Base-by-base conservation (phyloP, 2,888 invertebrate species). In the Aromia moschata region DNA sequence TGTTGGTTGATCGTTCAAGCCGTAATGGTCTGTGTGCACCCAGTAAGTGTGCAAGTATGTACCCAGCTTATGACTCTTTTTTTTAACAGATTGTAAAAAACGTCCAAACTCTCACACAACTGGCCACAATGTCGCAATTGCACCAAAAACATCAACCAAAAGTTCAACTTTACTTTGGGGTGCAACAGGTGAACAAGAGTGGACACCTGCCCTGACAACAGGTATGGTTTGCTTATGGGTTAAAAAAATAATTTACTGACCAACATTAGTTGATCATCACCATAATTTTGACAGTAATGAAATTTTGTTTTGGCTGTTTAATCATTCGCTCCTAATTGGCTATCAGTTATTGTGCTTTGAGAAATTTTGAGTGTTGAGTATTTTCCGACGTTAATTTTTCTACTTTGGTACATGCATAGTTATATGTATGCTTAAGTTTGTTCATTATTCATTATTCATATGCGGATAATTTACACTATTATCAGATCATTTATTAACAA, bases 191-290 rank as follows among this genome's bases (percentile, higher is more conserved):
- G 96, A 97, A 79, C 96, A 97, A 79, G 96, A 96, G 79, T 97
- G 97, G 97, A 96, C 96, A 1, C 96, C 96, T 0, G 95, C 94
- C 18, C 84, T 96, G 58, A 96, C 96, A 1, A 97, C 96, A 83
- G 96, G 96, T 94, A 82, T 51, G 25, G 12, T 36, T 37, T 17
- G 20, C 14, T 37, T 14, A 11, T 20, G 38, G 49, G 12, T 25
- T 38, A n/a, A 20, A 15, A 36, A 17, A 25, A 36, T 16, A 41
- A 25, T 41, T 5, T 31, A 45, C 31, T 16, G 31, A 41, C 40
- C 3, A 2, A 7, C 31, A 11, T 11, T 31, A 15, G n/a, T 12
- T 20, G 44, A 44, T n/a, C 11, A 37, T 16, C 30, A 37, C 37
- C 5, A 11, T 11, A 37, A 11, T 18, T 25, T 17, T 16, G 33